Conservation (phyloP, 2,113 vertebrate genomes). For the Dryoscopus gambensis region DNA sequence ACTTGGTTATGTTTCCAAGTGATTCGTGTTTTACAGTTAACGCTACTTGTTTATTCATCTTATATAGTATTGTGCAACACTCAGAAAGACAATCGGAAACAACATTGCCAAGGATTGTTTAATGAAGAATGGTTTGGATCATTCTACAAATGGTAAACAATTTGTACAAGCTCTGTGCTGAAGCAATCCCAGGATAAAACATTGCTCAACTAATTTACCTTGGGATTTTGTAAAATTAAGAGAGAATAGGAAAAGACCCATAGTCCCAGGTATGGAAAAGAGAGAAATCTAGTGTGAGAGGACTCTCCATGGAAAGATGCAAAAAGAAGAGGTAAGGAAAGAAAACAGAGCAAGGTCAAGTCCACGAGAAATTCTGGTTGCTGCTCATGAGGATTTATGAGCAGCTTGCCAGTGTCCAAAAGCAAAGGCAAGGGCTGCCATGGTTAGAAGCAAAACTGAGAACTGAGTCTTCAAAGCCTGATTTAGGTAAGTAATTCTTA, state of each 20-base stretch:
- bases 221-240: background rate
- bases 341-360: background rate
- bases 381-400: background rate
- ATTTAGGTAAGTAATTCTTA: background rate
- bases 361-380: background rate
- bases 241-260: background rate
- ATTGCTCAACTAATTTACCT: background rate
- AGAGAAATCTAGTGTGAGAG: background rate
- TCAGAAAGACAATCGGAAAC: background rate
- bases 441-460: background rate
- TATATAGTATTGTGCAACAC: background rate
- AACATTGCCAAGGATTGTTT: constrained; percentile 2
- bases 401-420: background rate
- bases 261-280: background rate
- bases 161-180: background rate
- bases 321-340: background rate
- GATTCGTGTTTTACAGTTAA: background rate
- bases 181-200: background rate
- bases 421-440: background rate
- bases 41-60: background rate
- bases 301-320: background rate
- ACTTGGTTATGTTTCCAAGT: background rate
- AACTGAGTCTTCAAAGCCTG: background rate
- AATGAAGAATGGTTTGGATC: background rate
- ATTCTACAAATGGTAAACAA: background rate